A percentile compares a stretch with the other conserved stretches of the same genome.
These are phyloP conservation scores for Plebejus argus DNA, from an alignment of 2,888 invertebrate genomes.

Conservation along the genomic window DNA sequence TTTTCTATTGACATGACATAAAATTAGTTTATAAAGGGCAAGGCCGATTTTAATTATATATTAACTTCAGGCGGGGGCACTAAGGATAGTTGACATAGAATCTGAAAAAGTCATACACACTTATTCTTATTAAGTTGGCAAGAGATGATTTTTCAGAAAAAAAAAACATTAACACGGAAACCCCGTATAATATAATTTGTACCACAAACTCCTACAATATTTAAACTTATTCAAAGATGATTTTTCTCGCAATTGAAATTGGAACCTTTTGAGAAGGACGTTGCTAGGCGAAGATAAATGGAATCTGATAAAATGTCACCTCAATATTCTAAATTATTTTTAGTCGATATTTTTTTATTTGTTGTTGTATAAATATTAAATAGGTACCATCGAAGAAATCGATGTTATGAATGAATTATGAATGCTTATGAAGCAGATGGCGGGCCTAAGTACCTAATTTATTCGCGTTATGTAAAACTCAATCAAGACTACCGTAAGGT, in stretches of 20 bases:
- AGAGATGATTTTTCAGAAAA: too few species aligned
- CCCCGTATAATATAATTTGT: background rate
- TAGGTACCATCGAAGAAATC: too few species aligned
- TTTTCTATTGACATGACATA: background rate
- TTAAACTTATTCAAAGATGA: constrained; percentile 3
- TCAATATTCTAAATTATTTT: constrained; percentile 26
- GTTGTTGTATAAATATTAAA: background rate
- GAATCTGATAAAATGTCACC: constrained; percentile 28
- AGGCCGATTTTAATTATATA: background rate
- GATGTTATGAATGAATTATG: too few species aligned
- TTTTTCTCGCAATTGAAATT: background rate
- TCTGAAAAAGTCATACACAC: background rate
- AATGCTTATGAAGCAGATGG: too few species aligned
- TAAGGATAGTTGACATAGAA: too few species aligned
- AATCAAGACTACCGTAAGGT: too few species aligned
- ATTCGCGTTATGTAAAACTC: too few species aligned
- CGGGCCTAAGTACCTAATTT: too few species aligned
- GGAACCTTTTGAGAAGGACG: constrained; percentile 2
- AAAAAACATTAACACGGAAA: background rate
- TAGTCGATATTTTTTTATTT: background rate
- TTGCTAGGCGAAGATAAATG: constrained; percentile 11
- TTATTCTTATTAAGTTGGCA: background rate
- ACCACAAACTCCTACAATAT: background rate
- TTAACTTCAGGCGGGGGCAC: background rate
- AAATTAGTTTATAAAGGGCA: background rate